Evolutionary conservation across 2,888 invertebrate genomes (phyloP).

Genomic region (Spisula solida): DNA sequence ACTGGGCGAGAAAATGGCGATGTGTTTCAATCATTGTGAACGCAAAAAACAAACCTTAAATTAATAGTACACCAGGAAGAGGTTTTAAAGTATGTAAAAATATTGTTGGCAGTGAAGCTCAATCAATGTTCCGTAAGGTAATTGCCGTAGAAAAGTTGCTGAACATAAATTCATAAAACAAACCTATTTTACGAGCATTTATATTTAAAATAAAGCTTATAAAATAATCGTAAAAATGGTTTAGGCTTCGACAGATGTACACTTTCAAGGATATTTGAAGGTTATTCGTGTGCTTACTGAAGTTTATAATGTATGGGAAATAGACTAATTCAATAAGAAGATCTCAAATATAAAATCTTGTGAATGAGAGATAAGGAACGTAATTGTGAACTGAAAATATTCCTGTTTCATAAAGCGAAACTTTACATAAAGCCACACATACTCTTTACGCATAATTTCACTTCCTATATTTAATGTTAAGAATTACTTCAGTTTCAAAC

Average conservation of each 20-base stretch:
- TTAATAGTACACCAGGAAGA: neutral
- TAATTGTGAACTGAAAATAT: neutral
- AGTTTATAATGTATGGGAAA: neutral
- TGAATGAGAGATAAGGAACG: conserved; percentile 13
- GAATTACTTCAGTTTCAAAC: neutral
- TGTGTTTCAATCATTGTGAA: neutral
- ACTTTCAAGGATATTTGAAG: neutral
- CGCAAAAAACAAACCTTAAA: neutral
- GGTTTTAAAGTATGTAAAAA: neutral
- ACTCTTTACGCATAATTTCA: neutral
- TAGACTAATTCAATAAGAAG: conserved; percentile 1
- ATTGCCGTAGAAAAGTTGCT: neutral
- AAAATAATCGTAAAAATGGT: neutral
- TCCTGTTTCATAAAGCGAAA: neutral
- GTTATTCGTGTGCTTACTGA: neutral
- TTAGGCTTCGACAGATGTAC: neutral
- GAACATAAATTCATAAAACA: conserved; percentile 14
- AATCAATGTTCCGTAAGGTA: neutral
- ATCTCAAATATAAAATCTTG: neutral
- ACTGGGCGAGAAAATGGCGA: neutral
- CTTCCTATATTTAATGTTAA: neutral
- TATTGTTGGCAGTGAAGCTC: neutral
- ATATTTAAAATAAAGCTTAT: neutral
- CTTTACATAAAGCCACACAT: neutral
- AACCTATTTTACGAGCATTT: neutral